Evolutionary conservation across 2,888 invertebrate species (phyloP).

Genomic region (Nemotelus pantherinus): DNA sequence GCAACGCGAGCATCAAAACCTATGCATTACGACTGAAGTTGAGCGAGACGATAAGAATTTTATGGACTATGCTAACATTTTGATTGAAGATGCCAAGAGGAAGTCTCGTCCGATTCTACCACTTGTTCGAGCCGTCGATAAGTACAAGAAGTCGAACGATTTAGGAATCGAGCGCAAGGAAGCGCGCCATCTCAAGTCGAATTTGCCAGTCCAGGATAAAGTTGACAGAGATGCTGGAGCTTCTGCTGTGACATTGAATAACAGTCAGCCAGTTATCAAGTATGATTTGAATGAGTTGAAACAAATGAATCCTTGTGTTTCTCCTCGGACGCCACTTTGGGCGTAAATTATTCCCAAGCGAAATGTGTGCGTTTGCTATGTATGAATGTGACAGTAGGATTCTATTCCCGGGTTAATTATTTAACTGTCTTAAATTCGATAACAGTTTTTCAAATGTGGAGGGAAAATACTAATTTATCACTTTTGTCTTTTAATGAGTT

Average conservation of each 20-base stretch:
- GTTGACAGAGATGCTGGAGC: background rate
- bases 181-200: slow-evolving; percentile 58
- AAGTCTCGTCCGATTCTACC: slow-evolving; percentile 60
- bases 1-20: slow-evolving; percentile 42
- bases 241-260: background rate
- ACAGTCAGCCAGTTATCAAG: slow-evolving; percentile 44
- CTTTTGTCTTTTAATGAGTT: too few relatives aligned
- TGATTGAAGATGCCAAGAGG: slow-evolving; percentile 57
- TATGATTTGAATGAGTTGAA: slow-evolving; percentile 49
- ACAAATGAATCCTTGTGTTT: slow-evolving; percentile 47
- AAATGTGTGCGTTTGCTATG: background rate
- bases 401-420: too few relatives aligned
- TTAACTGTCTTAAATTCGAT: too few relatives aligned
- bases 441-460: too few relatives aligned
- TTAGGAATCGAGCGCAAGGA: slow-evolving; percentile 56
- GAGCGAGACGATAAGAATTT: slow-evolving; percentile 59
- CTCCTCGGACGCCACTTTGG: slow-evolving; percentile 28
- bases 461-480: too few relatives aligned
- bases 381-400: too few relatives aligned
- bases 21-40: slow-evolving; percentile 50
- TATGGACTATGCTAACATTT: slow-evolving; percentile 57
- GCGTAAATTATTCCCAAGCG: slow-evolving; percentile 9
- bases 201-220: slow-evolving; percentile 56
- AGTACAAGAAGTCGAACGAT: slow-evolving; percentile 58
- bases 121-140: slow-evolving; percentile 56